Evolutionary conservation across 2,113 vertebrate genomes (phyloP), one percentile per base, ranked within the genome.

Genomic region (Brachyistius frenatus): DNA sequence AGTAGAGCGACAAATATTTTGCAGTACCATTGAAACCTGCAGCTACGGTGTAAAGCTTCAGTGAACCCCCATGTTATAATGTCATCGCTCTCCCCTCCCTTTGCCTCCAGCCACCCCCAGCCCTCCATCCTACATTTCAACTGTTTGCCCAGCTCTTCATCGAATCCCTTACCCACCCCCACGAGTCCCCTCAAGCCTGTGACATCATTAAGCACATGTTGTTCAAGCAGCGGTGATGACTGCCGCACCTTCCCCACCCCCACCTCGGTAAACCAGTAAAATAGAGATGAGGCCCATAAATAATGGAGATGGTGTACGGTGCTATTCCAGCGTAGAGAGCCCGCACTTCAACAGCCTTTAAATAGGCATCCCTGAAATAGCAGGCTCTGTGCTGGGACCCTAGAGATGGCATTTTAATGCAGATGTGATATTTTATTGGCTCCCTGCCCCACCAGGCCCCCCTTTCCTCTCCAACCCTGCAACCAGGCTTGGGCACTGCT

Each of bases 321-420:
- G 89, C 93, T 88, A 90, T 94, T 95, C 78, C 76, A 73, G 91
- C 81, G 66, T 89, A 93, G 92, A 95, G 94, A 93, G 90, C 89
- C 91, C 73, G 84, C 90, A 78, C 90, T 93, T 93, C 92, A 90
- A 91, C 65, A 68, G 89, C 90, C 93, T 93, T 94, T 92, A 94
- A 96, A 96, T 91, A 87, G 93, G 78, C 88, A 83, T 91, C 94
- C 76, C 91, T 92, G 93, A 94, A 94, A 94, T 91, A 94, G 88
- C 85, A 69, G 84, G 82, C 86, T 81, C 60, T 87, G 86, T 50
- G 50, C 78, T 8, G 63, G 69, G 78, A 85, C 83, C 73, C 90
- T 60, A 54, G 87, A 93, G 90, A 93, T 93, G 84, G 80, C 81
- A 88, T 90, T 88, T 94, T 91, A 91, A 94, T 93, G 93, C 85